Percentiles rank a stretch among this genome's conserved stretches.
Evolutionary conservation across 2,888 invertebrate genomes (phyloP).

Genomic region (Lasioglossum zephyrum): DNA sequence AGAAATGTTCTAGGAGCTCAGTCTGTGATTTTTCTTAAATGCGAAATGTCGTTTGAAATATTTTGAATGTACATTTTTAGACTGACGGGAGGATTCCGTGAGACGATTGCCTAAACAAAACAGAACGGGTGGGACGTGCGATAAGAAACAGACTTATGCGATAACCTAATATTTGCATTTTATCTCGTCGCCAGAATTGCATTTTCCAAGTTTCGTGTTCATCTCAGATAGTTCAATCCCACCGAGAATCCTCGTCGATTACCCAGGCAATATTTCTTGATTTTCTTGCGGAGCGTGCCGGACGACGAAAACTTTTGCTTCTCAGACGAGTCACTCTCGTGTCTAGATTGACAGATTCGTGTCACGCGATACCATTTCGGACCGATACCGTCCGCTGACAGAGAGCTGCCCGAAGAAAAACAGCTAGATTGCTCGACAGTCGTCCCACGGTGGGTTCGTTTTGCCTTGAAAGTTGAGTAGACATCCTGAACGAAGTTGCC

Average conservation of each 20-base stretch:
- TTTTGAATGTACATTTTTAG: too few species aligned
- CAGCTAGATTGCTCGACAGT: not conserved
- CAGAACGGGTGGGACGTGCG: too few species aligned
- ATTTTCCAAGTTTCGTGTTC: not conserved
- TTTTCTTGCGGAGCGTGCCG: not conserved
- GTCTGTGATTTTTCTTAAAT: too few species aligned
- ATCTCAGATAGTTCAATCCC: not conserved
- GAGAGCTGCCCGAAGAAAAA: not conserved
- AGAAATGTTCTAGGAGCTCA: too few species aligned
- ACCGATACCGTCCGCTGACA: not conserved
- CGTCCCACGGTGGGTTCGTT: not conserved
- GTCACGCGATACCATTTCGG: slow-evolving; percentile 2
- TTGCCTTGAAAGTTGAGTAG: not conserved
- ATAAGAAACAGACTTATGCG: too few species aligned
- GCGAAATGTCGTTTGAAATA: too few species aligned
- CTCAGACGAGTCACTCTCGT: not conserved
- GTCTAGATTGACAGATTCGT: not conserved
- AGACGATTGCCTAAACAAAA: too few species aligned
- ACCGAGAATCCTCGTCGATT: not conserved
- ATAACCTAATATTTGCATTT: not conserved
- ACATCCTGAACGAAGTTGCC: not conserved
- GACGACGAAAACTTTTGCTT: not conserved
- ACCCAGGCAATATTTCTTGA: slow-evolving; percentile 2
- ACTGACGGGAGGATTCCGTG: too few species aligned
- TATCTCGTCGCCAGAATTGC: not conserved